Base-by-base conservation (phyloP, 2,888 invertebrate genomes). In the Eilema caniola region DNA sequence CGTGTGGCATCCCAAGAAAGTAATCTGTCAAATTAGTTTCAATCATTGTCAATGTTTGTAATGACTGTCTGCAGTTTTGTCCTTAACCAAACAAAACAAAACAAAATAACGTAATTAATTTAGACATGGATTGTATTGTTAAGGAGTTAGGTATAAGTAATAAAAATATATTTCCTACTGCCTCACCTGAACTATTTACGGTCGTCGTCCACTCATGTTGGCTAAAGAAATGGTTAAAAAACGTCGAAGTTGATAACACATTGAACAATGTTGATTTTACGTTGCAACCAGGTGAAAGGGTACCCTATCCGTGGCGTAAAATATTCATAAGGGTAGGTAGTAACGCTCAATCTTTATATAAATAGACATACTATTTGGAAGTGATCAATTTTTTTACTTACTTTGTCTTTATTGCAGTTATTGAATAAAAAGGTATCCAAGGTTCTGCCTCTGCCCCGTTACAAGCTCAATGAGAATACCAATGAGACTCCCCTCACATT, bases 401-500 rank as follows among this genome's bases (percentile, higher is more conserved):
- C 33, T 20, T 57, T 71, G 72, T 80, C 80, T 81, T 66, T 90
- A 91, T 81, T 81, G 59, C 86, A 97, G 97, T 96, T 97, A 66
- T 96, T 97, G 81, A 96, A 95, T 83, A 98, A 98, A 90, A 96
- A 96, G 83, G 96, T 96, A 75, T 96, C 96, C 73, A 97, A 97
- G 93, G 97, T 97, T 37, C 96, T 98, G 82, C 97, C 98, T 68
- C 91, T 98, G 76, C 98, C 97, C 33, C 95, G 97, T 80, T 95
- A 94, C 75, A 95, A 95, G 83, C 85, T 95, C 59, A 91, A 89
- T 71, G 95, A 93, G 82, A 91, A 83, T 71, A 91, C 80, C 74
- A 76, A 88, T 56, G 96, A 97, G 82, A 89, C 96, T 14, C 96
- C 97, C n/a, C 91, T 98, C 28, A 96, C 97, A 62, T 98, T 97